Evolutionary conservation across 1,140 invertebrate species (phyloP), one percentile per base, ranked within the genome.

Genomic region (Oreohelix idahoensis): DNA sequence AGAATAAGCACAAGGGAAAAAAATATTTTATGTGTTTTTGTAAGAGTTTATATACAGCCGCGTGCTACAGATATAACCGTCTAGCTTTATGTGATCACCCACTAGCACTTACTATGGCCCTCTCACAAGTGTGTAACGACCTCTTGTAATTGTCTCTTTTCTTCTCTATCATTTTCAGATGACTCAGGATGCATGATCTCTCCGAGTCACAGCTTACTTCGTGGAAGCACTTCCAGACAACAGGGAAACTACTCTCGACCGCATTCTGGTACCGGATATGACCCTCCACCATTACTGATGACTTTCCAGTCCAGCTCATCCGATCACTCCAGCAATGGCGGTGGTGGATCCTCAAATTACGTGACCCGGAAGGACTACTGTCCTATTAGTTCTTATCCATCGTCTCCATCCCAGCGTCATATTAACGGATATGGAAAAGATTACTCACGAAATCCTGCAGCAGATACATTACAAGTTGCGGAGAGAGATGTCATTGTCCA

Each of bases 201-300:
- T 5, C 79, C 79, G 17, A 71, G 79, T 58, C 79, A 81, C n/a
- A 51, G 38, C 39, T 45, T 71, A n/a, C 38, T 81, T 29, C 79
- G 79, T 17, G 79, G 63, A 32, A 49, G n/a, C 39, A 45, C 38
- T 53, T 20, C 66, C 39, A 81, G 35, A 51, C 20, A 35, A 23
- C 63, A 49, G 63, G 79, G 79, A 35, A 71, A n/a, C 66, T 71
- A 70, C 66, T 58, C 77, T 26, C 51, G 77, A 39, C 77, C 77
- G 2, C 53, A 42, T 10, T 71, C 79, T 66, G 77, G 53, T 10
- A 38, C 79, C 36, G 79, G 36, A 17, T 81, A 45, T 66, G 79
- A 81, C 39, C 63, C 63, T 13, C 79, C 79, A 10, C 79, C 79
- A 29, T 81, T 81, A 32, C 79, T 81, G 29, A 81, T 81, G 79